Base-by-base conservation (phyloP, 2,888 invertebrate genomes). In the Rotaria macrura region DNA sequence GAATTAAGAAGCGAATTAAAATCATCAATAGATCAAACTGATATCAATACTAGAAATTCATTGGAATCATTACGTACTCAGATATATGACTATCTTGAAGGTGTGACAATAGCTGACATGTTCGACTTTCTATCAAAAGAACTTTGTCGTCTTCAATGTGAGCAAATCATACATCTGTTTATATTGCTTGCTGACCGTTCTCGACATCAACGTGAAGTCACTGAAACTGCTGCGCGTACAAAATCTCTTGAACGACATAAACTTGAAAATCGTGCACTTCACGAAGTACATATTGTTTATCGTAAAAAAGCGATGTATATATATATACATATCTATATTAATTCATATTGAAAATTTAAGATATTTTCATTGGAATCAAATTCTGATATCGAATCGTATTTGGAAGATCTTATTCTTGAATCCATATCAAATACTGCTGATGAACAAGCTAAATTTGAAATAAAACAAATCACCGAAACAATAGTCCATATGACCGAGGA, bases 71-170 rank as follows among this genome's bases (percentile, higher is more conserved):
- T 20, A 29, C n/a, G 43, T 38, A 43, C 23, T 38, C 79, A 79
- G n/a, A 43, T 43, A 43, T 79, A 43, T 43, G 79, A 79, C n/a
- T 79, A 79, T 79, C n/a, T 79, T 79, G 79, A 79, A 79, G 14
- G 79, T 79, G 79, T 2, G 25, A 79, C 79, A n/a, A 79, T 79
- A 25, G 23, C 43, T 43, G 43, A 79, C 43, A 79, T 79, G 43
- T 79, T 79, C 3, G 43, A 79, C 43, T 79, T 79, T 79, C 25
- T 79, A 40, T 43, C 40, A 10, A 43, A 79, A 79, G 79, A 79
- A 43, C n/a, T 79, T 2, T 12, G 43, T n/a, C 79, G 79, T 43
- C 43, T 79, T 10, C 79, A 79, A 43, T 43, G 43, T 40, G 79
- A 79, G 43, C 79, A 79, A 79, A 43, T 9, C 1, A 79, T 79